These are phyloP conservation scores for Pseudococcus longispinus DNA, from an alignment of 2,888 invertebrate species.

Conservation along the genomic window DNA sequence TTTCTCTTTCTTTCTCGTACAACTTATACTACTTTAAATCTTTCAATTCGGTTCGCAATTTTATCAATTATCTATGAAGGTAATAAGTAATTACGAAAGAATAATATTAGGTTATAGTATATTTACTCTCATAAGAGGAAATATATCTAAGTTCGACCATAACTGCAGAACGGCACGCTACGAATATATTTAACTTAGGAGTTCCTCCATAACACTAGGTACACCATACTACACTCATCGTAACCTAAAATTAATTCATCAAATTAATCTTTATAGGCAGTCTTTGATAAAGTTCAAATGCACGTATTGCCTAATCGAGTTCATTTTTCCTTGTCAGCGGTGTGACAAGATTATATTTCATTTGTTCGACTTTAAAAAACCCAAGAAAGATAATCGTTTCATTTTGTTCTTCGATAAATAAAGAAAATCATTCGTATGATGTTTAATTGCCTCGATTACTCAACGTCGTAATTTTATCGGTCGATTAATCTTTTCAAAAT, in stretches of 20 bases:
- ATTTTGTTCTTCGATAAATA: constrained; percentile 38
- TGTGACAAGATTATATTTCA: constrained; percentile 44
- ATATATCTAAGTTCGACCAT: background rate
- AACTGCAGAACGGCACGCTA: background rate
- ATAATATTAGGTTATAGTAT: background rate
- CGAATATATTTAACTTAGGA: background rate
- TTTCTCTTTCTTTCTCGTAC: background rate
- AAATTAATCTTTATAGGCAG: background rate
- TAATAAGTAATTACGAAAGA: background rate
- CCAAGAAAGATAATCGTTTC: constrained; percentile 1
- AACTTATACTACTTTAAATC: background rate
- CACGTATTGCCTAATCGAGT: constrained; percentile 11
- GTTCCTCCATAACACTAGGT: background rate
- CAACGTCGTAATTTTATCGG: constrained; percentile 20
- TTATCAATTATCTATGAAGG: background rate
- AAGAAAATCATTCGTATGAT: constrained; percentile 20
- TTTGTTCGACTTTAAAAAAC: constrained; percentile 21
- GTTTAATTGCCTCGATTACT: constrained; percentile 11
- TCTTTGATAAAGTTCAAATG: constrained; percentile 1
- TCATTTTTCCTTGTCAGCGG: background rate
- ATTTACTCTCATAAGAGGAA: background rate
- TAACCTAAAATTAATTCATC: constrained; percentile 1
- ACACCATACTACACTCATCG: background rate
- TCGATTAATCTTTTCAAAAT: constrained; percentile 26
- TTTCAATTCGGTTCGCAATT: background rate